Conservation (phyloP, 2,888 invertebrate species). For the Parnassius orleans region DNA sequence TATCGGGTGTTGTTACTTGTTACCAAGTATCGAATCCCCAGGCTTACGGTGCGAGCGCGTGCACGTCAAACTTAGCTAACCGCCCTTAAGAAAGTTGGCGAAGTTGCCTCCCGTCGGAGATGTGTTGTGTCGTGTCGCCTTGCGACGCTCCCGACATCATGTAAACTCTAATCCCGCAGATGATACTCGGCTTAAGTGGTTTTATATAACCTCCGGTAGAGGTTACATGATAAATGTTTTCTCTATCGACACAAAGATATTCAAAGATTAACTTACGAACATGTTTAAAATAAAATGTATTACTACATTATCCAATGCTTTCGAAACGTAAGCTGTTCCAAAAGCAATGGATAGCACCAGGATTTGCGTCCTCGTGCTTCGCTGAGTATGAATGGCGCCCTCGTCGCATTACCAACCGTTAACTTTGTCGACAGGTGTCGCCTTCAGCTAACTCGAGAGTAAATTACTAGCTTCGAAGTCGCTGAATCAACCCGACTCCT, state of each 20-base stretch:
- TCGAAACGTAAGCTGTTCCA: slow-evolving; percentile 30
- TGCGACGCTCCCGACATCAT: slow-evolving; percentile 54
- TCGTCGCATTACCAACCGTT: slow-evolving; percentile 78
- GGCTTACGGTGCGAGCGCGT: slow-evolving; percentile 73
- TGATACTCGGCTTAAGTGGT: slow-evolving; percentile 74
- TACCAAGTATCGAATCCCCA: slow-evolving; percentile 71
- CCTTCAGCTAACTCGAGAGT: slow-evolving; percentile 79
- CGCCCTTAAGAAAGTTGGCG: slow-evolving; percentile 76
- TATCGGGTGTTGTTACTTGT: slow-evolving; percentile 60
- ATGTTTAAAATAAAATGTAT: no score
- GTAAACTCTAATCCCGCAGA: slow-evolving; percentile 77
- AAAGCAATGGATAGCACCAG: slow-evolving; percentile 41
- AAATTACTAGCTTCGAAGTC: slow-evolving; percentile 77
- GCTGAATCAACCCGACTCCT: slow-evolving; percentile 74
- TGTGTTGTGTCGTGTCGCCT: slow-evolving; percentile 57
- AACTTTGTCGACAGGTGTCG: slow-evolving; percentile 78
- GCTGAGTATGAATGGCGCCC: slow-evolving; percentile 70
- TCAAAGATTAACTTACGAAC: no score
- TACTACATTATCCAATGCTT: slow-evolving; percentile 24
- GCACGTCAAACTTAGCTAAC: slow-evolving; percentile 78
- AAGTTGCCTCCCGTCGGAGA: slow-evolving; percentile 72
- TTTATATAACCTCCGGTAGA: slow-evolving; percentile 66
- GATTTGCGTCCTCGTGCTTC: slow-evolving; percentile 56
- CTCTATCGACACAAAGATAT: slow-evolving; percentile 31
- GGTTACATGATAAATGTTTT: slow-evolving; percentile 64